Evolutionary conservation across 2,888 invertebrate genomes (phyloP).

Genomic region (Drosophila heteroneura): DNA sequence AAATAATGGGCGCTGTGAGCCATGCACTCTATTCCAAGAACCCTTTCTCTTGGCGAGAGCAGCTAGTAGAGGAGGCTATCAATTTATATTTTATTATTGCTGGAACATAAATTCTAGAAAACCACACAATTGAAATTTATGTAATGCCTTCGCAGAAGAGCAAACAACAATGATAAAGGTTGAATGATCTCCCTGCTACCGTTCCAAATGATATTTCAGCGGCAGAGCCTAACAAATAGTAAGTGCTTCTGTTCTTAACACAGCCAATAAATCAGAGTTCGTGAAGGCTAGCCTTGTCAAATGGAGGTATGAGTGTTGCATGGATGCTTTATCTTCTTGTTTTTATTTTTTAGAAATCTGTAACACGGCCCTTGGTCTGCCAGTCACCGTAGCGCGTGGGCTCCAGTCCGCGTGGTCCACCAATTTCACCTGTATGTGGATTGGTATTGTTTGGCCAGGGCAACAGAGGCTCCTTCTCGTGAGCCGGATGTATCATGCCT

Average conservation of each 20-base stretch:
- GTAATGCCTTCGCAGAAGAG: conserved; percentile 74
- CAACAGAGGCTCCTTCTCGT: conserved; percentile 92
- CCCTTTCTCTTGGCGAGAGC: conserved; percentile 55
- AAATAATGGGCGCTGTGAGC: conserved; percentile 67
- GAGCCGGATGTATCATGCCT: conserved; percentile 89
- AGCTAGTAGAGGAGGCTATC: conserved; percentile 44
- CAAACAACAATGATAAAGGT: conserved; percentile 32
- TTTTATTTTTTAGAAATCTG: conserved; percentile 91
- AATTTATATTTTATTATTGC: conserved; percentile 55
- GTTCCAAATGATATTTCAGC: conserved; percentile 38
- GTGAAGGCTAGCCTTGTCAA: not conserved
- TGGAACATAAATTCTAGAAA: conserved; percentile 66
- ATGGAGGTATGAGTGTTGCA: not conserved
- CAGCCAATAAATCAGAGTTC: conserved; percentile 61
- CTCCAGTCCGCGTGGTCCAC: conserved; percentile 97
- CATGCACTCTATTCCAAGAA: conserved; percentile 62
- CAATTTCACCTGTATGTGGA: conserved; percentile 96
- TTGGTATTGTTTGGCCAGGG: conserved; percentile 94
- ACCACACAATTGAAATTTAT: conserved; percentile 73
- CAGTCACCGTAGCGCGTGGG: conserved; percentile 99
- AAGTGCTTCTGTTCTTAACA: conserved; percentile 68
- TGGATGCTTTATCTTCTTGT: not conserved
- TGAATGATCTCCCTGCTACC: conserved; percentile 58
- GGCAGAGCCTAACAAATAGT: conserved; percentile 53
- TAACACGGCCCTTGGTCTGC: conserved; percentile 98